Percentiles rank a stretch among this genome's conserved stretches.
These are phyloP conservation scores for Rhineura floridana DNA, from an alignment of 2,113 vertebrate species.

Conservation along the genomic window DNA sequence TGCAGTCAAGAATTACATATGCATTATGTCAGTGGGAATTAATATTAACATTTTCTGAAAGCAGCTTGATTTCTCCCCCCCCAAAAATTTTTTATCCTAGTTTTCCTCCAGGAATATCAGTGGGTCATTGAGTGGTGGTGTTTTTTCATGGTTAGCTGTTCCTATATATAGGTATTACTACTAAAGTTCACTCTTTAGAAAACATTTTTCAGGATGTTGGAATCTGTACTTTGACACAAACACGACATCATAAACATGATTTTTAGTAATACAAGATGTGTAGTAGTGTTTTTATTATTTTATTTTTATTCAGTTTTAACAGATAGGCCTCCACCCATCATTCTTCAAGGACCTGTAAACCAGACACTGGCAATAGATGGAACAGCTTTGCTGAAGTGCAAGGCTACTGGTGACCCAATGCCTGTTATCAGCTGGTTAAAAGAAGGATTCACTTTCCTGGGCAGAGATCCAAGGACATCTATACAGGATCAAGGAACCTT, in stretches of 20 bases:
- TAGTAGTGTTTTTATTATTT: background rate
- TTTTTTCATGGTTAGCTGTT: background rate
- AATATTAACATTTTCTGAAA: too few species aligned
- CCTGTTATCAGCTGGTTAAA: conserved; percentile 97
- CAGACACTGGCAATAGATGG: conserved; percentile 92
- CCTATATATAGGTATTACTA: background rate
- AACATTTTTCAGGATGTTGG: background rate
- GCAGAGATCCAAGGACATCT: conserved; percentile 89
- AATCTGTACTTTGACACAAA: background rate
- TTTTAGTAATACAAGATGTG: conserved; percentile 16
- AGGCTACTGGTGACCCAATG: conserved; percentile 93
- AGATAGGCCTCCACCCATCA: conserved; percentile 96
- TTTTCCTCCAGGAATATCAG: background rate
- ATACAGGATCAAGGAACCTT: conserved; percentile 93
- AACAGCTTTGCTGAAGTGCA: conserved; percentile 92
- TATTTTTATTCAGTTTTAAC: conserved; percentile 84
- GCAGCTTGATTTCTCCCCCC: too few species aligned
- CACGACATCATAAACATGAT: conserved; percentile 35
- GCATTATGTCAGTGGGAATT: too few species aligned
- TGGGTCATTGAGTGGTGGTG: background rate
- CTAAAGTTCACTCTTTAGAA: background rate
- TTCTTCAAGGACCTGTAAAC: conserved; percentile 94
- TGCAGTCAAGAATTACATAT: too few species aligned
- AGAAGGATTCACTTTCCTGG: conserved; percentile 93
- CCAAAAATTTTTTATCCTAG: background rate